These are phyloP conservation scores for Bombycilla garrulus DNA, from an alignment of 2,113 vertebrate species.

Conservation along the genomic window DNA sequence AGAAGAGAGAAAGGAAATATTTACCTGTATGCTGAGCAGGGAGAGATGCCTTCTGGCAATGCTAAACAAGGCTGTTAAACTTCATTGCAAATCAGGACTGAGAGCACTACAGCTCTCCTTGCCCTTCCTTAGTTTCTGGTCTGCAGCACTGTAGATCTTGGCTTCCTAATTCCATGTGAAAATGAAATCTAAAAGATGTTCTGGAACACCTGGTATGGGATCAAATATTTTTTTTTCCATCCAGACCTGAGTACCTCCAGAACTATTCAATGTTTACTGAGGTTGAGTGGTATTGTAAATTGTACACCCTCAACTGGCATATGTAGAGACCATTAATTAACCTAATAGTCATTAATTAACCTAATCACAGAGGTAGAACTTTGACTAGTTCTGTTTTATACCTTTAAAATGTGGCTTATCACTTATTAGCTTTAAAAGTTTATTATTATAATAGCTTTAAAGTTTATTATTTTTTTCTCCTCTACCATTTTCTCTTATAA, in stretches of 20 bases:
- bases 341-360: background rate
- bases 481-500: background rate
- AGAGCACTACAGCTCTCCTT: background rate
- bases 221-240: background rate
- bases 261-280: background rate
- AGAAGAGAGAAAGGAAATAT: background rate
- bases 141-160: background rate
- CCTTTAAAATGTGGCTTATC: background rate
- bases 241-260: background rate
- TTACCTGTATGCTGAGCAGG: background rate
- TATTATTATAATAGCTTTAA: background rate
- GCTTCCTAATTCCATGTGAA: background rate
- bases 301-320: background rate
- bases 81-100: background rate
- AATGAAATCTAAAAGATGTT: background rate
- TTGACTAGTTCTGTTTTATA: background rate
- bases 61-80: background rate
- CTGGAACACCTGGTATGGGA: background rate
- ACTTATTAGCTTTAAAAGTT: background rate
- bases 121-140: background rate
- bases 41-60: background rate
- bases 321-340: too few relatives aligned
- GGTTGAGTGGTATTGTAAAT: background rate
- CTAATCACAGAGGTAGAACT: background rate
- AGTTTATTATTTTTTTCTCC: background rate